Evolutionary conservation across 2,113 vertebrate species (phyloP), one percentile per base, ranked within the genome.

Genomic region (Lathamus discolor): DNA sequence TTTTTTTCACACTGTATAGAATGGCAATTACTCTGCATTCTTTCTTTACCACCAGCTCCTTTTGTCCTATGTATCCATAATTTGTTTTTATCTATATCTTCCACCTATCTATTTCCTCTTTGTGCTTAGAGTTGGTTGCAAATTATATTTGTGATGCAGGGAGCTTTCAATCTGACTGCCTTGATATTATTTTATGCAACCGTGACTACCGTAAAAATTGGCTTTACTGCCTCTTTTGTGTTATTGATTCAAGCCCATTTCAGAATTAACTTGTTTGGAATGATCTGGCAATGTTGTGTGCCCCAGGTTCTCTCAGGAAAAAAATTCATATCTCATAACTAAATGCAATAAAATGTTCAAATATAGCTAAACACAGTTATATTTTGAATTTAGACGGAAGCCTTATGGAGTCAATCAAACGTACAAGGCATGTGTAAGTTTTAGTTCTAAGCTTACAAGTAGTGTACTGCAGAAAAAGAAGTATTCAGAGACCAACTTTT

Each of bases 121-220:
- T 96, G 78, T 96, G 67, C 92, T 86, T 92, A 62, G 77, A 77
- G 31, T 94, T 94, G 69, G 85, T 90, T 95, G 85, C 77, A 97
- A 96, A 95, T 97, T 95, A 39, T 88, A 91, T 97, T 97, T 97
- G 95, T 90, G 80, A 96, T 93, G 87, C 90, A 95, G 92, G 43
- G 80, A 92, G 52, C 87, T 95, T 97, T 97, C 96, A 92, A 74
- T 95, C 86, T 92, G 90, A 96, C 85, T 62, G 77, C 73, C 97
- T 95, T 95, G 91, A 97, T 97, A 97, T 92, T 96, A 96, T 96
- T 97, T 97, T 92, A 97, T 84, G 95, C 94, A 94, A 80, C 92
- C 28, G 87, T 85, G 94, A 94, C 94, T 96, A 93, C 94, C 25
- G 57, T 93, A 90, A 96, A 96, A 97, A 97, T 95, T 92, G 83